Conservation (phyloP, 2,888 invertebrate species). For the Dicranocentrus wangi region DNA sequence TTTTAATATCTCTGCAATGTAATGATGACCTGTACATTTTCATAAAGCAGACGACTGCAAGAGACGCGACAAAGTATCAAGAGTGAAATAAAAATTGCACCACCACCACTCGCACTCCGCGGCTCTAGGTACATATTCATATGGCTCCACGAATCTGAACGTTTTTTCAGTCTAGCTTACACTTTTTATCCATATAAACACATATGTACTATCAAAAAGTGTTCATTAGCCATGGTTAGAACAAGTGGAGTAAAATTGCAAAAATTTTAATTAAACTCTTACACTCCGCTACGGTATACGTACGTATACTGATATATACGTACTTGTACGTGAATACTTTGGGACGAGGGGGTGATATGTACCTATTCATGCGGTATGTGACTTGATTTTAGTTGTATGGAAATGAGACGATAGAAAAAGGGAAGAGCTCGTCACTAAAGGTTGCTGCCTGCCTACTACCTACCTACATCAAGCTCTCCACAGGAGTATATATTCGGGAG, state of each 20-base stretch:
- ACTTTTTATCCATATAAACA: no score
- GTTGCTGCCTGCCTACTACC: neutral
- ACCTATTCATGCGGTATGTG: neutral
- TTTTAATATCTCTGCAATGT: conserved; percentile 10
- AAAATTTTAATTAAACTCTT: conserved; percentile 26
- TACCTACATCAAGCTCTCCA: no score
- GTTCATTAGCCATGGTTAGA: no score
- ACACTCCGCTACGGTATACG: neutral
- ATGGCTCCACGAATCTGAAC: no score
- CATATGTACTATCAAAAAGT: no score
- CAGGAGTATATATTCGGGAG: neutral
- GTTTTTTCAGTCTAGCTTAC: no score
- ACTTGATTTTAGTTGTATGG: neutral
- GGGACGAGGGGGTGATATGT: neutral
- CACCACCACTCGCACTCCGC: no score
- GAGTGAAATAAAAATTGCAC: conserved; percentile 4
- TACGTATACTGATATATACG: no score
- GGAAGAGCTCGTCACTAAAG: no score
- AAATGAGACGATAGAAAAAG: neutral
- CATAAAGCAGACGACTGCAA: neutral
- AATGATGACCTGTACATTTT: no score
- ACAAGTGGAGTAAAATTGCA: conserved; percentile 24
- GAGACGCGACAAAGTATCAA: conserved; percentile 4
- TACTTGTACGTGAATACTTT: no score
- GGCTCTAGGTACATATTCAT: neutral